phyloP scores from a whole-genome alignment of 2,888 invertebrate species.

The Chloroclysta siterata region DNA sequence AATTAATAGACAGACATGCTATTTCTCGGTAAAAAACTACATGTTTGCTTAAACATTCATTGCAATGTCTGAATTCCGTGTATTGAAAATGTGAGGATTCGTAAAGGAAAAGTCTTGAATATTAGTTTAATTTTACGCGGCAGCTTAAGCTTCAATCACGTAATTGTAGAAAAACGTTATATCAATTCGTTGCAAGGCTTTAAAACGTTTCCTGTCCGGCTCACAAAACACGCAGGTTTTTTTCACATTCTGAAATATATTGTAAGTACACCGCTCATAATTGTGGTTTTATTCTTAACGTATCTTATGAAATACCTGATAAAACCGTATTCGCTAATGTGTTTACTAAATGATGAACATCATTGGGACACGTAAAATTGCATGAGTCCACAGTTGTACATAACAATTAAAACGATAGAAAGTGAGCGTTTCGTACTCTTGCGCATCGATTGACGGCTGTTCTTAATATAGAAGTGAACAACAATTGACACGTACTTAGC shows the following conservation, averaged over 20 bases:
- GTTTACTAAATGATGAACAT: slow-evolving; percentile 61
- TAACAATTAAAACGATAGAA: slow-evolving; percentile 84
- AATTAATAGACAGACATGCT: slow-evolving; percentile 15
- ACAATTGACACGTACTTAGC: slow-evolving; percentile 72
- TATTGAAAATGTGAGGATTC: not conserved
- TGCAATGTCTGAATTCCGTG: slow-evolving; percentile 56
- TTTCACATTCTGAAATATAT: too few species aligned
- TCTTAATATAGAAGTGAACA: slow-evolving; percentile 72
- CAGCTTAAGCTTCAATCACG: too few species aligned
- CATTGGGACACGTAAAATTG: slow-evolving; percentile 83
- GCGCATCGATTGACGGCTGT: slow-evolving; percentile 58
- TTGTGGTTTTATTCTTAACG: too few species aligned
- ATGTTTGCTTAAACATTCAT: slow-evolving; percentile 7
- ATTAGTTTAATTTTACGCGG: too few species aligned
- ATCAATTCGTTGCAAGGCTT: not conserved
- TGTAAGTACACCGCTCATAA: too few species aligned
- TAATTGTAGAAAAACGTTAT: too few species aligned
- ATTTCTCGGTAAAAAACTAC: slow-evolving; percentile 15
- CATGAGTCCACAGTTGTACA: slow-evolving; percentile 72
- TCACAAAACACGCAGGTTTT: too few species aligned
- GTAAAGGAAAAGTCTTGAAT: not conserved
- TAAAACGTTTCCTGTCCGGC: not conserved
- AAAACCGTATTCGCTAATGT: slow-evolving; percentile 33
- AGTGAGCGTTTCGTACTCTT: slow-evolving; percentile 72
- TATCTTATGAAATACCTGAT: not conserved